phyloP scores from a whole-genome alignment of 1,140 invertebrate genomes.

The Microplitis mediator region DNA sequence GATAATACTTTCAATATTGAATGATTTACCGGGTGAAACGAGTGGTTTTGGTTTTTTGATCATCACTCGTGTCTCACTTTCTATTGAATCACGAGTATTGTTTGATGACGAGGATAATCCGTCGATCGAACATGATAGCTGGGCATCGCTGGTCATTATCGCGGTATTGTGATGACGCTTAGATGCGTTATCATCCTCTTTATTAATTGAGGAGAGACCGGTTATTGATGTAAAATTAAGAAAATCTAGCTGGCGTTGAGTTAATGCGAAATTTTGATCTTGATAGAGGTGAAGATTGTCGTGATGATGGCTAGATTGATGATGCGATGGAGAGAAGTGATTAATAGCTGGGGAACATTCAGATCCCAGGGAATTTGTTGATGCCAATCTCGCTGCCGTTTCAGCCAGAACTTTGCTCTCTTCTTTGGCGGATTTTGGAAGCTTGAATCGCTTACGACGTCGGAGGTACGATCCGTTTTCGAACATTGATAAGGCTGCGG shows the following conservation, averaged over 20 bases:
- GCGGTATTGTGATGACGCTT: no score
- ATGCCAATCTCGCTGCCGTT: conserved; percentile 25
- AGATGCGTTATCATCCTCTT: no score
- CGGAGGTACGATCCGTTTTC: conserved; percentile 89
- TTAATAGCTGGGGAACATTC: not conserved
- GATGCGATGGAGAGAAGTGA: not conserved
- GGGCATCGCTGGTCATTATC: no score
- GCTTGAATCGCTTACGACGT: conserved; percentile 87
- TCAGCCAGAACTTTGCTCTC: conserved; percentile 29
- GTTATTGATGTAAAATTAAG: conserved; percentile 24
- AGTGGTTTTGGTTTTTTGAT: conserved; percentile 3
- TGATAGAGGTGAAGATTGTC: conserved; percentile 8
- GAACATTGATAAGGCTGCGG: conserved; percentile 90
- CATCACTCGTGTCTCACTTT: not conserved
- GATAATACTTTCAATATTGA: conserved; percentile 34
- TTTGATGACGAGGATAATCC: no score
- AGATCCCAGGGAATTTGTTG: not conserved
- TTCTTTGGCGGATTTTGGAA: conserved; percentile 47
- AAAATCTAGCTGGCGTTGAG: conserved; percentile 31
- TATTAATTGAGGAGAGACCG: not conserved
- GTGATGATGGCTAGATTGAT: not conserved
- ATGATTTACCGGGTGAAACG: conserved; percentile 16
- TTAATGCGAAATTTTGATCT: conserved; percentile 19
- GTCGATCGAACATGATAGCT: no score
- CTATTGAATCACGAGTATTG: no score